A percentile compares a stretch with the other conserved stretches of the same genome.
Evolutionary conservation across 2,797 vertebrate genomes (phyloP).

Genomic region (Lophotriccus pileatus): DNA sequence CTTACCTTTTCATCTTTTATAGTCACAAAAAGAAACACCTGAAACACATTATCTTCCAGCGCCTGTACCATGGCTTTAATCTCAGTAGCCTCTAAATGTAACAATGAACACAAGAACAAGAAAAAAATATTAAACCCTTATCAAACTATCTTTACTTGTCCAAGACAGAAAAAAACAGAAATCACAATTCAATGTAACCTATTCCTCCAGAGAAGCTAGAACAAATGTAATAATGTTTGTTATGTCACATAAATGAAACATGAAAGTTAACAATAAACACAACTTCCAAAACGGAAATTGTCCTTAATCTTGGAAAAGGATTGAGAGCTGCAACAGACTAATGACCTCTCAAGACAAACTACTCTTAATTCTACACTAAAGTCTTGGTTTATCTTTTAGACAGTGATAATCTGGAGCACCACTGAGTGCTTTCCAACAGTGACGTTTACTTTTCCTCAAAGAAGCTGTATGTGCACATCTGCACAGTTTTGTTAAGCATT

Average conservation of each 20-base stretch:
- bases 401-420: neutral
- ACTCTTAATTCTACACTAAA: neutral
- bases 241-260: no score
- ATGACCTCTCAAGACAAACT: rapidly evolving
- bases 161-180: neutral
- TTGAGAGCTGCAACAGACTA: rapidly evolving
- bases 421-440: neutral
- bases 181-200: neutral
- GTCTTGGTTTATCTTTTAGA: neutral
- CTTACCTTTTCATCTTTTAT: constrained; percentile 83
- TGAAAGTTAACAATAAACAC: neutral
- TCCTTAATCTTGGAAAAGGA: neutral
- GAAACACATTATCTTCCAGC: constrained; percentile 70
- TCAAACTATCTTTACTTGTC: neutral
- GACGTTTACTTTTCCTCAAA: neutral
- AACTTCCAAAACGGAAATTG: neutral
- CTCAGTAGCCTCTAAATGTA: constrained; percentile 75
- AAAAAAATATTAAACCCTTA: neutral
- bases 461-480: neutral
- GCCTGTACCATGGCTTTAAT: constrained; percentile 82
- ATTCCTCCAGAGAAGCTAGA: neutral
- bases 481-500: neutral
- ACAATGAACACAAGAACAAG: neutral
- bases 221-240: neutral
- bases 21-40: constrained; percentile 86